Evolutionary conservation across 2,113 vertebrate genomes (phyloP).

Genomic region (Callionymus lyra): DNA sequence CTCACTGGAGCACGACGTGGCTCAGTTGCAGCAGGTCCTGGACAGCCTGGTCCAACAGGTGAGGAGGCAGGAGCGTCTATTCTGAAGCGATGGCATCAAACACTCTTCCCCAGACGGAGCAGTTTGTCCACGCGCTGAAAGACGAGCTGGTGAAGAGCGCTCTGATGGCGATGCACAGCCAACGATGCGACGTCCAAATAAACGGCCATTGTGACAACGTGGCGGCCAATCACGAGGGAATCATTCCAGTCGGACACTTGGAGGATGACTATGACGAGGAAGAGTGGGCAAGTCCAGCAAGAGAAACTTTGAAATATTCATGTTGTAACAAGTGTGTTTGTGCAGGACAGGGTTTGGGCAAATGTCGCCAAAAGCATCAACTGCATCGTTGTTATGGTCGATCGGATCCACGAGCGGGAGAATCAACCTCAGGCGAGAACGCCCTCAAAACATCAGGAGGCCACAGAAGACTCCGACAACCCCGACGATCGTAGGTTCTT

Average conservation of each 20-base stretch:
- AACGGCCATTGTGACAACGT: constrained; percentile 15
- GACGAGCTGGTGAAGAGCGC: constrained; percentile 81
- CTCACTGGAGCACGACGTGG: constrained; percentile 12
- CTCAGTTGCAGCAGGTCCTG: constrained; percentile 26
- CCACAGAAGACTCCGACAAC: constrained; percentile 5
- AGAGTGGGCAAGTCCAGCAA: constrained; percentile 74
- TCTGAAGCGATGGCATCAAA: too few relatives aligned
- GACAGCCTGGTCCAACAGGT: constrained; percentile 26
- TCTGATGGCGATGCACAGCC: constrained; percentile 72
- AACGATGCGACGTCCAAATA: constrained; percentile 57
- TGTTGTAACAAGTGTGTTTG: constrained; percentile 14
- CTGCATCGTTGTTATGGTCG: constrained; percentile 78
- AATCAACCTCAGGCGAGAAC: background rate
- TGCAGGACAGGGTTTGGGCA: constrained; percentile 69
- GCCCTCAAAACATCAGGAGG: constrained; percentile 38
- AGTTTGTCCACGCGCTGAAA: constrained; percentile 81
- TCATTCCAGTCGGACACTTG: constrained; percentile 25
- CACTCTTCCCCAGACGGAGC: constrained; percentile 63
- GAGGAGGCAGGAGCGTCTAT: background rate
- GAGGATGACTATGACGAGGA: constrained; percentile 77
- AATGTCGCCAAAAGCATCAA: constrained; percentile 80
- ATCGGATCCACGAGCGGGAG: constrained; percentile 71
- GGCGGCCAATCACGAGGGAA: constrained; percentile 2
- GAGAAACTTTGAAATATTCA: background rate
- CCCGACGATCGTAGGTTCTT: constrained; percentile 28